phyloP scores from a whole-genome alignment of 2,888 invertebrate species.

The Marronus borbonicus region DNA sequence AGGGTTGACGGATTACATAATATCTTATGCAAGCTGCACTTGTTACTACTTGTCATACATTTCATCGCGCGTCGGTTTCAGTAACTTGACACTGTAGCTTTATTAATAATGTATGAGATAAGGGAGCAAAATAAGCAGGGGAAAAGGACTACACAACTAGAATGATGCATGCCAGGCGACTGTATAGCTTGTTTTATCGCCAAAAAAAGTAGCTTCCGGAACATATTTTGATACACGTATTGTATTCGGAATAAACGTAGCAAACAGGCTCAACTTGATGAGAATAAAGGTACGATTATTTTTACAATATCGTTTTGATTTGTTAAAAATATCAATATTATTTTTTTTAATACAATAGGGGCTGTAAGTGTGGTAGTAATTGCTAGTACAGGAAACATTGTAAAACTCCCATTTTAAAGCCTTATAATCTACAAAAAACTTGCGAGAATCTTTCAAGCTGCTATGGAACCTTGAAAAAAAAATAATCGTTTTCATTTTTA shows the following conservation, averaged over 20 bases:
- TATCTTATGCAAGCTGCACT: slow-evolving; percentile 44
- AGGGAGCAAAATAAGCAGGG: slow-evolving; percentile 18
- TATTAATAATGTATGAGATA: slow-evolving; percentile 42
- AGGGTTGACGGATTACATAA: slow-evolving; percentile 28
- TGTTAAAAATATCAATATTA: too few species aligned
- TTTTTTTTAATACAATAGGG: too few species aligned
- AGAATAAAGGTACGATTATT: too few species aligned
- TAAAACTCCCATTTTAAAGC: too few species aligned
- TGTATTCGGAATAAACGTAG: not conserved
- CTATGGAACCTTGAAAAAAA: too few species aligned
- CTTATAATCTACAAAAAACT: too few species aligned
- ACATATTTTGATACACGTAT: not conserved
- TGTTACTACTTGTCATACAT: slow-evolving; percentile 43
- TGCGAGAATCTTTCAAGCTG: too few species aligned
- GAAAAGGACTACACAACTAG: slow-evolving; percentile 5
- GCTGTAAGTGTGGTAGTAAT: too few species aligned
- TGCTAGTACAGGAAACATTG: too few species aligned
- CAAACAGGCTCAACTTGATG: not conserved
- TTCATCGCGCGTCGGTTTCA: slow-evolving; percentile 36
- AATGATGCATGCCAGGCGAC: not conserved
- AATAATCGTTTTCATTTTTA: too few species aligned
- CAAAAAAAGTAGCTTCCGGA: not conserved
- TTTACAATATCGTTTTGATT: too few species aligned
- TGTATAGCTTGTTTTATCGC: slow-evolving; percentile 27
- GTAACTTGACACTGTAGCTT: slow-evolving; percentile 15